Evolutionary conservation across 2,797 vertebrate species (phyloP).

Genomic region (Falco concolor): DNA sequence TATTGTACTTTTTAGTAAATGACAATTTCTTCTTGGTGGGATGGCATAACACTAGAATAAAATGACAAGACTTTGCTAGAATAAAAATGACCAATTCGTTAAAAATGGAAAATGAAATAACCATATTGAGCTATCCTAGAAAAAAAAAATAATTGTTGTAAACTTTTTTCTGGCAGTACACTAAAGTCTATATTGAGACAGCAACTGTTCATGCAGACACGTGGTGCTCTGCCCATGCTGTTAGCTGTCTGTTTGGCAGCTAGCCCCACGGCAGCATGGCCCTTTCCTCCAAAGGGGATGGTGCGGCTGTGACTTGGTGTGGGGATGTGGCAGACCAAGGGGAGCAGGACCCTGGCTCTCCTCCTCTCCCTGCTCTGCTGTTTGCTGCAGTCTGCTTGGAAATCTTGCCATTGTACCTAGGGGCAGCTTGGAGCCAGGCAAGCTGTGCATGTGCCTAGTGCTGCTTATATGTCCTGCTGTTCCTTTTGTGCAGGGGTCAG

Average conservation of each 20-base stretch:
- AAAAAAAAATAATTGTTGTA: background rate
- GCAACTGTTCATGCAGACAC: background rate
- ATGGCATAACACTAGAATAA: background rate
- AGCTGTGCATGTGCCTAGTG: background rate
- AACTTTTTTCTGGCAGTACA: background rate
- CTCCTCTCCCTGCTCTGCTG: background rate
- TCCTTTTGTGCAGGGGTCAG: accelerated
- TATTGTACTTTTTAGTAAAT: background rate
- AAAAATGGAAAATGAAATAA: background rate
- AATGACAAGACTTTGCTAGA: background rate
- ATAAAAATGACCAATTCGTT: background rate
- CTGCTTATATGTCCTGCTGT: accelerated
- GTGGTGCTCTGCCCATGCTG: background rate
- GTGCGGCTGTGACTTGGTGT: accelerated
- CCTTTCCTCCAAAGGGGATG: background rate
- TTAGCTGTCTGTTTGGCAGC: background rate
- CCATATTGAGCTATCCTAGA: background rate
- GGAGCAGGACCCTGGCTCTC: background rate
- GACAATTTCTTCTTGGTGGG: background rate
- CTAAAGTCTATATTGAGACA: background rate
- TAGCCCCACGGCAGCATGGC: background rate
- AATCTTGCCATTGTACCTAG: background rate
- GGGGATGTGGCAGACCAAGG: background rate
- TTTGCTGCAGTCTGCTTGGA: background rate
- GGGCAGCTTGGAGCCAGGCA: background rate